Conservation (phyloP, 2,797 vertebrate species). For the Eremophila alpestris region DNA sequence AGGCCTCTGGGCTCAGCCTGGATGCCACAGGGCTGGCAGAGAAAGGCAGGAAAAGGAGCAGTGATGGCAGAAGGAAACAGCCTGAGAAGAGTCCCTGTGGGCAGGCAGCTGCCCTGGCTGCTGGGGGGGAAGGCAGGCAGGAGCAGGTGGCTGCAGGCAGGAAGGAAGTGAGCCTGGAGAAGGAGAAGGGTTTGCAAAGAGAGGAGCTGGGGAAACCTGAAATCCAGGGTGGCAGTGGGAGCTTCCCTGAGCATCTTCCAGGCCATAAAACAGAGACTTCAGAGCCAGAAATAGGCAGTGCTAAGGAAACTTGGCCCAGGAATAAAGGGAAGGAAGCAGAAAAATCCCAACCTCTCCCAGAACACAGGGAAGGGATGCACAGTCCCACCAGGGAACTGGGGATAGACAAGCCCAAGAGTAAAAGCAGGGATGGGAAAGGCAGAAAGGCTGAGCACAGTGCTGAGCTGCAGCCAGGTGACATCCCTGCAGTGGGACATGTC, state of each 20-base stretch:
- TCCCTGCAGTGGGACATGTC: neutral
- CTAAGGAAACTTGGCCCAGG: neutral
- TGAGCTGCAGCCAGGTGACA: neutral
- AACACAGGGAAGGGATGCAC: neutral
- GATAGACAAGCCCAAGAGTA: neutral
- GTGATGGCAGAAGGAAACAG: conserved; percentile 25
- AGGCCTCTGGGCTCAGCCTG: neutral
- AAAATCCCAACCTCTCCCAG: neutral
- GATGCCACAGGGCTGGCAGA: neutral
- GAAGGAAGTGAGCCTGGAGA: neutral
- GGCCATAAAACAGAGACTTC: neutral
- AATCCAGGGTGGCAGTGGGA: neutral
- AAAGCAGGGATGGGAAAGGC: conserved; percentile 25
- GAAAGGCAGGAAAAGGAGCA: conserved; percentile 61
- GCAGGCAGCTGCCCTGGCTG: neutral
- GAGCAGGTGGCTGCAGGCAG: neutral
- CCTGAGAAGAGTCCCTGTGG: neutral
- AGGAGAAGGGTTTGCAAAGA: neutral
- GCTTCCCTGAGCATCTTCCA: neutral
- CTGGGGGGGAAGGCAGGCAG: neutral
- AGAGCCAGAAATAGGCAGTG: neutral
- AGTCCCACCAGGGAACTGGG: neutral
- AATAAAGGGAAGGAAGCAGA: neutral
- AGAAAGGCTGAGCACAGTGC: conserved; percentile 5
- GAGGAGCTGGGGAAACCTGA: neutral